These are phyloP conservation scores for Vultur gryphus DNA, from an alignment of 2,797 vertebrate species.

Conservation along the genomic window DNA sequence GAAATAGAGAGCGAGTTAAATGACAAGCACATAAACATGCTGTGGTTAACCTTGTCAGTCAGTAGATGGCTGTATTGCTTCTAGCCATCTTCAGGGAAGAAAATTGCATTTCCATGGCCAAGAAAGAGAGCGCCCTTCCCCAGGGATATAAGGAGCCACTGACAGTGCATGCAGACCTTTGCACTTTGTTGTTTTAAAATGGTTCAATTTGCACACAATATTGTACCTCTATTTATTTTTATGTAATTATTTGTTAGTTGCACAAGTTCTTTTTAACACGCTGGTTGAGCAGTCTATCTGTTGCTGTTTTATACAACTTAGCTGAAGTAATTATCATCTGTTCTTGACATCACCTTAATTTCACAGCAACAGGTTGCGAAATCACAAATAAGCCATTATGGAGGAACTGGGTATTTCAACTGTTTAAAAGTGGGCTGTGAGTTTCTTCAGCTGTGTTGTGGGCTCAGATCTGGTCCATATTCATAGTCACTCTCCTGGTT, in stretches of 20 bases:
- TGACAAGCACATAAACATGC: background rate
- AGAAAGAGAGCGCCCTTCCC: background rate
- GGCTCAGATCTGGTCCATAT: background rate
- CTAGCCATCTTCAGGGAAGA: background rate
- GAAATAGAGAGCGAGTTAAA: background rate
- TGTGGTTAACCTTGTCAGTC: constrained; percentile 24
- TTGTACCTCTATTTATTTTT: background rate
- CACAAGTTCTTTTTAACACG: background rate
- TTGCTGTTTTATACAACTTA: background rate
- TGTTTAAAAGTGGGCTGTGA: background rate
- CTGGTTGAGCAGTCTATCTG: background rate
- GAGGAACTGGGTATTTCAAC: background rate
- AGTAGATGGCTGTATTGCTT: constrained; percentile 66
- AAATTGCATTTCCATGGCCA: background rate
- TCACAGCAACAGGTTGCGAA: background rate
- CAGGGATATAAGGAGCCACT: background rate
- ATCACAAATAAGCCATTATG: background rate
- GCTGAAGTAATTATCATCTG: background rate
- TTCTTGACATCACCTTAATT: background rate
- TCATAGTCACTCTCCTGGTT: background rate
- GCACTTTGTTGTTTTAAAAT: background rate
- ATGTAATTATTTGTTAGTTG: background rate
- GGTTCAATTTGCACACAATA: background rate
- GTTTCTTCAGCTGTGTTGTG: background rate
- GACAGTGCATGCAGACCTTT: background rate